A percentile compares a stretch with the other conserved stretches of the same genome.
These are phyloP conservation scores for Parauchenoglanis punctatus DNA, from an alignment of 2,797 vertebrate genomes.

Conservation along the genomic window DNA sequence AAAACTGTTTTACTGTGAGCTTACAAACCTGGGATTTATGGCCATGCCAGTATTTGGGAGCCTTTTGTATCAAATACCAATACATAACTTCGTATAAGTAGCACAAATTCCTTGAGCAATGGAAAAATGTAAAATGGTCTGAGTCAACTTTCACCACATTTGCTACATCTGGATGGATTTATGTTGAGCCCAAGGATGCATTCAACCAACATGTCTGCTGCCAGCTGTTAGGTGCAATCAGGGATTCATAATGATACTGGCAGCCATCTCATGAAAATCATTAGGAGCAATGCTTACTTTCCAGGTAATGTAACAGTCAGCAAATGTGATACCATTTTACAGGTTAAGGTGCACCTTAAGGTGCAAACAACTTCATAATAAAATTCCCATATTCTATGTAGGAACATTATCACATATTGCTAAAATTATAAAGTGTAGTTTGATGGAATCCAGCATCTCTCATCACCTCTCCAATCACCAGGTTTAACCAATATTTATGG, in stretches of 20 bases:
- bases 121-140: not conserved
- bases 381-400: not conserved
- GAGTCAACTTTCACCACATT: not conserved
- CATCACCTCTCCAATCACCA: not conserved
- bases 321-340: not conserved
- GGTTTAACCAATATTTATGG: not conserved
- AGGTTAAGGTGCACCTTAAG: not conserved
- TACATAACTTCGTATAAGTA: not conserved
- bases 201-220: not conserved
- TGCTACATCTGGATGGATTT: not conserved
- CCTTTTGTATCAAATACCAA: not conserved
- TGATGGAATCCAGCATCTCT: not conserved
- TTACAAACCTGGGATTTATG: not conserved
- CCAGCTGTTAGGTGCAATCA: not conserved
- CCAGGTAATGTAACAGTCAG: not conserved
- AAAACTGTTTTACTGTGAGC: not conserved
- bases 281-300: not conserved
- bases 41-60: not conserved
- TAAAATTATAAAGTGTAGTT: not conserved
- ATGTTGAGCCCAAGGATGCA: not conserved
- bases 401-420: not conserved
- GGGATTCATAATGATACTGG: not conserved
- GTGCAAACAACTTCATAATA: not conserved
- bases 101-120: not conserved
- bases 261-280: not conserved